phyloP scores from a whole-genome alignment of 1,140 invertebrate genomes.

The Zaprionus africanus region DNA sequence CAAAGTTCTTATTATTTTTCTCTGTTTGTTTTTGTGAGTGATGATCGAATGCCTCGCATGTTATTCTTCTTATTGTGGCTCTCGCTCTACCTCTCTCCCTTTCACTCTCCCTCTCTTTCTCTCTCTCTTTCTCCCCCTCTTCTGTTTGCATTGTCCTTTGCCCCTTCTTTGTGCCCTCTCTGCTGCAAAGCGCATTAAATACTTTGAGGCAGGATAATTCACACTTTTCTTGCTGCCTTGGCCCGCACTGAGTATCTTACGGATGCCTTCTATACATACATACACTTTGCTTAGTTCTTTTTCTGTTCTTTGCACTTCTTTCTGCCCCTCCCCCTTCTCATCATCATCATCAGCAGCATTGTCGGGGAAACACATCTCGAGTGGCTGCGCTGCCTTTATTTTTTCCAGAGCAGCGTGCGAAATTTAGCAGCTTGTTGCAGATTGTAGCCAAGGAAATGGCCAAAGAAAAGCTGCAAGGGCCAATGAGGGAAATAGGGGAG shows the following conservation, averaged over 20 bases:
- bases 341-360: constrained; percentile 34
- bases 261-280: constrained; percentile 43
- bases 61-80: constrained; percentile 39
- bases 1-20: background rate
- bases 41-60: constrained; percentile 56
- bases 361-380: constrained; percentile 16
- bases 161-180: constrained; percentile 38
- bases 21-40: constrained; percentile 64
- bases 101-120: background rate
- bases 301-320: constrained; percentile 3
- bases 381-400: constrained; percentile 50
- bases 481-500: background rate
- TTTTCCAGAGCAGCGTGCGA: constrained; percentile 71
- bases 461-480: background rate
- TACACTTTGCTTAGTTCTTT: constrained; percentile 55
- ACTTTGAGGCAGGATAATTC: constrained; percentile 81
- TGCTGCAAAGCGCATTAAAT: constrained; percentile 77
- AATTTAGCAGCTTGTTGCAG: constrained; percentile 77
- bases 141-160: background rate
- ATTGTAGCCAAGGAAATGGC: constrained; percentile 2
- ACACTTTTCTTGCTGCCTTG: constrained; percentile 61
- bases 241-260: constrained; percentile 47
- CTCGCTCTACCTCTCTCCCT: constrained; percentile 41
- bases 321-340: constrained; percentile 22
- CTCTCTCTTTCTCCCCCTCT: constrained; percentile 1